Evolutionary conservation across 2,888 invertebrate genomes (phyloP).

Genomic region (Ethmia dodecea): DNA sequence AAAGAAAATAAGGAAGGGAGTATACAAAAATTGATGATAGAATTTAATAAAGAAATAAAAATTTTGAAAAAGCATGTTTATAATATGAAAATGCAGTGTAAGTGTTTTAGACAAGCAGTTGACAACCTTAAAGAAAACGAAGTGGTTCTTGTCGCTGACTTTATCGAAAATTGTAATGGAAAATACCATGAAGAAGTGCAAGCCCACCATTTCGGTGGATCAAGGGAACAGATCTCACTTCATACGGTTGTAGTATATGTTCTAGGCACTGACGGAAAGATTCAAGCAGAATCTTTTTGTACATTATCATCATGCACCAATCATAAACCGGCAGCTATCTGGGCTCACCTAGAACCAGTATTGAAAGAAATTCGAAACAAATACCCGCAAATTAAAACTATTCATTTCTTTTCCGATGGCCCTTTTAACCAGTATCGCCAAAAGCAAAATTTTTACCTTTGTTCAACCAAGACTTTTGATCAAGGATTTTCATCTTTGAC

Average conservation of each 20-base stretch:
- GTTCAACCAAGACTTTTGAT: slow-evolving; percentile 18
- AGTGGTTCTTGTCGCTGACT: slow-evolving; percentile 23
- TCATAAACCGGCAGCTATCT: slow-evolving; percentile 41
- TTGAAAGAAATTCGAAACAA: slow-evolving; percentile 11
- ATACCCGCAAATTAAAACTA: slow-evolving; percentile 12
- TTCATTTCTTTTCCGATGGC: slow-evolving; percentile 40
- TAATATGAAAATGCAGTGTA: slow-evolving; percentile 12
- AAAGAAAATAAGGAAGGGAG: slow-evolving; percentile 4
- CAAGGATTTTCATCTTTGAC: slow-evolving; percentile 14
- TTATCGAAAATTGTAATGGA: slow-evolving; percentile 35
- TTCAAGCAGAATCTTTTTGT: slow-evolving; percentile 22
- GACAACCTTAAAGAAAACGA: slow-evolving; percentile 11
- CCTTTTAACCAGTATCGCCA: slow-evolving; percentile 24
- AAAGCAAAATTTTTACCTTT: slow-evolving; percentile 34
- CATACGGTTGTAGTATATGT: slow-evolving; percentile 39
- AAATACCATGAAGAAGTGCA: slow-evolving; percentile 30
- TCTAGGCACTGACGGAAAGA: slow-evolving; percentile 10
- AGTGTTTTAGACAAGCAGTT: slow-evolving; percentile 12
- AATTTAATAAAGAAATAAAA: slow-evolving; percentile 1
- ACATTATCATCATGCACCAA: slow-evolving; percentile 30
- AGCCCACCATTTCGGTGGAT: slow-evolving; percentile 37
- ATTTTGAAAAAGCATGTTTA: background rate
- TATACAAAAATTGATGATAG: background rate
- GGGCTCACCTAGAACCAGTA: slow-evolving; percentile 39
- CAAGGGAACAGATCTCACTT: slow-evolving; percentile 31